These are phyloP conservation scores for Schlechtendalia chinensis DNA, from an alignment of 1,140 invertebrate genomes.

Conservation along the genomic window DNA sequence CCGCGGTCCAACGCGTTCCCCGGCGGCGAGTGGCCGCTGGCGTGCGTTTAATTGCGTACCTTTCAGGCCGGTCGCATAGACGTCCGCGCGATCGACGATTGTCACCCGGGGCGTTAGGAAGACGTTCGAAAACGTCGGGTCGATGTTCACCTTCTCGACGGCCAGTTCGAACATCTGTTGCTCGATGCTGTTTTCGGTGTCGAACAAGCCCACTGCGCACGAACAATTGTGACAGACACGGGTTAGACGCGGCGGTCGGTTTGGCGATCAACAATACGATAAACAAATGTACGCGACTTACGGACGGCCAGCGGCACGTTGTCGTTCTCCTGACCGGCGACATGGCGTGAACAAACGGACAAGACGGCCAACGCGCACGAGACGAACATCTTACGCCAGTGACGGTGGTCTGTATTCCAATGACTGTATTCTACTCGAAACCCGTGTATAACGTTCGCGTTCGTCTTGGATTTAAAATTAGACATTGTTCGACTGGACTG, in stretches of 20 bases:
- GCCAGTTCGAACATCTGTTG: slow-evolving; percentile 27
- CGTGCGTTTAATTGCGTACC: neutral
- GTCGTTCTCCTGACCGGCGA: neutral
- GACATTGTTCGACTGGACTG: neutral
- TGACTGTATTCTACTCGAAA: neutral
- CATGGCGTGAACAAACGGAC: neutral
- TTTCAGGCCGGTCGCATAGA: slow-evolving; percentile 2
- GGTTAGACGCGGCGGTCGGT: neutral
- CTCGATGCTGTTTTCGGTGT: slow-evolving; percentile 26
- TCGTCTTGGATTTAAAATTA: slow-evolving; percentile 22
- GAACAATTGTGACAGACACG: neutral
- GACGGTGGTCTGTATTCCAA: too few species aligned
- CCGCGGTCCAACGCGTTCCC: too few species aligned
- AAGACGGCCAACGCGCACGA: neutral
- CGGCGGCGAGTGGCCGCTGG: too few species aligned
- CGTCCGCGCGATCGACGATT: slow-evolving; percentile 4
- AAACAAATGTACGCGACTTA: neutral
- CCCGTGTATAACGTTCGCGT: neutral
- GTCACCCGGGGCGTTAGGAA: slow-evolving; percentile 39
- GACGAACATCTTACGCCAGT: slow-evolving; percentile 12
- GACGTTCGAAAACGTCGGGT: neutral
- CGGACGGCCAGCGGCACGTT: neutral
- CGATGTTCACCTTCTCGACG: slow-evolving; percentile 29
- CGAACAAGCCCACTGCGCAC: slow-evolving; percentile 15
- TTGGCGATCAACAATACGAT: too few species aligned